phyloP scores from a whole-genome alignment of 2,113 vertebrate species.

The Zosterops lateralis region DNA sequence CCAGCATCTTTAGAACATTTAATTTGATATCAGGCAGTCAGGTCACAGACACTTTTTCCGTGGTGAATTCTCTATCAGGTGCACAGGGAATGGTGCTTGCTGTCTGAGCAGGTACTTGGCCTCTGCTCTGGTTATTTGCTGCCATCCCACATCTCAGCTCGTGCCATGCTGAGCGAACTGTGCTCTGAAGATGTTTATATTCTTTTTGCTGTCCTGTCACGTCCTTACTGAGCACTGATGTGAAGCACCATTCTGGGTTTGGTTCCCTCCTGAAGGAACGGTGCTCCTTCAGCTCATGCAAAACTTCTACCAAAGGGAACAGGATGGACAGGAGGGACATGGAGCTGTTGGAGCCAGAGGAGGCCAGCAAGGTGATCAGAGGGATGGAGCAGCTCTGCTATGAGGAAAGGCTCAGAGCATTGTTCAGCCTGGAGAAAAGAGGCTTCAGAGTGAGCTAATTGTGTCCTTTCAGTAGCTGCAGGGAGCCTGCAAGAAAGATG shows the following conservation, averaged over 20 bases:
- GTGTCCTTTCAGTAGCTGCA: background rate
- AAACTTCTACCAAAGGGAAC: background rate
- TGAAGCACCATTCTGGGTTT: background rate
- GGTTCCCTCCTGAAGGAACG: background rate
- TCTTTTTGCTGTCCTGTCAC: background rate
- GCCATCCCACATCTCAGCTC: background rate
- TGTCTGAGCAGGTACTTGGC: background rate
- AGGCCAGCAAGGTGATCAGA: background rate
- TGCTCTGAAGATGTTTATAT: background rate
- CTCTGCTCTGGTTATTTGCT: background rate
- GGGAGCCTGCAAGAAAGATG: background rate
- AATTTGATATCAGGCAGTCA: background rate
- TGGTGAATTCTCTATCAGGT: background rate
- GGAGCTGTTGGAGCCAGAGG: background rate
- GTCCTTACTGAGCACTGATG: background rate
- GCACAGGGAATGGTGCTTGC: background rate
- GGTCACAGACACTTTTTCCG: background rate
- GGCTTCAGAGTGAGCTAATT: background rate
- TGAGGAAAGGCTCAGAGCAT: background rate
- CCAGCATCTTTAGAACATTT: background rate
- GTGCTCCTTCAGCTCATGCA: background rate
- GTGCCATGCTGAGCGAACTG: accelerated
- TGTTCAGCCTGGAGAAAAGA: background rate
- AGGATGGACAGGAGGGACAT: background rate
- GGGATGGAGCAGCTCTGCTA: background rate